Conservation (phyloP, 2,113 vertebrate genomes). For the Elgaria multicarinata region DNA sequence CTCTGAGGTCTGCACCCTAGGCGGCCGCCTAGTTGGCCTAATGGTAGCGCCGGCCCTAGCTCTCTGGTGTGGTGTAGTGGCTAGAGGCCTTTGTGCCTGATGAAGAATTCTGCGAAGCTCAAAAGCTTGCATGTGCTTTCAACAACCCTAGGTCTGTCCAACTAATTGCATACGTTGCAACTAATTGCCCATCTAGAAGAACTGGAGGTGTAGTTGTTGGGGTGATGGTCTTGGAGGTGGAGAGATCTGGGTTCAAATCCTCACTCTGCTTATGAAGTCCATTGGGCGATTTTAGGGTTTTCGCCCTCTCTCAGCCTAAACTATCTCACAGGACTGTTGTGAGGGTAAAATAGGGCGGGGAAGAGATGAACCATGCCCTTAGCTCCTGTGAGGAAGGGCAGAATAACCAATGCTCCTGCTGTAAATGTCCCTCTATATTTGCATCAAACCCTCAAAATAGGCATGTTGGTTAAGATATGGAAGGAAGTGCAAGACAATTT, state of each 20-base stretch:
- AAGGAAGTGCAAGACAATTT: constrained; percentile 3
- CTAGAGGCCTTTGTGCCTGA: not conserved
- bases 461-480: not conserved
- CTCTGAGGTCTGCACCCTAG: no score
- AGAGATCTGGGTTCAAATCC: not conserved
- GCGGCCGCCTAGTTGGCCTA: no score
- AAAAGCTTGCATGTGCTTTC: not conserved
- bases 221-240: accelerated
- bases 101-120: not conserved
- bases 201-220: not conserved
- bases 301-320: not conserved
- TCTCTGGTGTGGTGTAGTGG: no score
- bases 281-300: not conserved
- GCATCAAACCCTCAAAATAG: not conserved
- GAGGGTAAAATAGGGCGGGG: not conserved
- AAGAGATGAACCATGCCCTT: not conserved
- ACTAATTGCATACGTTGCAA: not conserved
- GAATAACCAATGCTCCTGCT: not conserved
- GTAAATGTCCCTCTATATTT: not conserved
- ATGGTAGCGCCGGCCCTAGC: no score
- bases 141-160: not conserved
- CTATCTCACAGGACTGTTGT: not conserved
- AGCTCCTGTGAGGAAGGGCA: no score
- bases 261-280: not conserved
- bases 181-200: no score